Evolutionary conservation across 2,797 vertebrate genomes (phyloP).

Genomic region (Falco berigora): DNA sequence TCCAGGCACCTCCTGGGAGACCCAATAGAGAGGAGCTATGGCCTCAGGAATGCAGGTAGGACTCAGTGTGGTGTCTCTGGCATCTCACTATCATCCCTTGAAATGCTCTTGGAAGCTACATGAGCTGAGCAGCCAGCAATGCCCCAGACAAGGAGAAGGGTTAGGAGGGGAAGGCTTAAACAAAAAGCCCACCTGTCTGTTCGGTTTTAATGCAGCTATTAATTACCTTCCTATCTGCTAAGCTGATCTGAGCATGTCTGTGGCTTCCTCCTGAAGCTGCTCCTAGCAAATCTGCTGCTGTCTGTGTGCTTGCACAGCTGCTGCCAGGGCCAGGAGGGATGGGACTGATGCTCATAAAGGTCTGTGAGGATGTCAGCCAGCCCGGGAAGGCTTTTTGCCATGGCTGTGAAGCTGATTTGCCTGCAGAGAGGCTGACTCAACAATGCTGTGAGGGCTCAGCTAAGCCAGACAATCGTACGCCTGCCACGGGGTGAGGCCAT

Average conservation of each 20-base stretch:
- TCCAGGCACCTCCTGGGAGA: neutral
- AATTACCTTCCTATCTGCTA: neutral
- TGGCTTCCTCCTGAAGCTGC: neutral
- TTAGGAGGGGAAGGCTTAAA: neutral
- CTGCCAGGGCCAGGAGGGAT: accelerated
- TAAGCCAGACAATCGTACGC: neutral
- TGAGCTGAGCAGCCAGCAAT: neutral
- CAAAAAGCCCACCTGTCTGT: neutral
- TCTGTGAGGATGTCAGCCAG: neutral
- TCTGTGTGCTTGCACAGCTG: neutral
- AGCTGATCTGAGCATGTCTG: neutral
- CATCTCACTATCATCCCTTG: neutral
- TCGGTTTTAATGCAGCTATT: neutral
- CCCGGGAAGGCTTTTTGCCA: neutral
- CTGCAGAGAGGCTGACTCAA: neutral
- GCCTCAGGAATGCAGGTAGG: neutral
- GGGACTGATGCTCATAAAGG: neutral
- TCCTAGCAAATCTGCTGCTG: neutral
- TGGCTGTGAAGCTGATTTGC: neutral
- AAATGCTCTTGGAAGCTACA: neutral
- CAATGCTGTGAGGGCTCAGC: neutral
- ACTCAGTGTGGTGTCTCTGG: neutral
- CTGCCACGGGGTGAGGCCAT: neutral
- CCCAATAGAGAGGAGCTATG: neutral
- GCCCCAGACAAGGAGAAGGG: neutral